These are phyloP conservation scores for Hylia prasina DNA, from an alignment of 2,113 vertebrate genomes.

Conservation along the genomic window DNA sequence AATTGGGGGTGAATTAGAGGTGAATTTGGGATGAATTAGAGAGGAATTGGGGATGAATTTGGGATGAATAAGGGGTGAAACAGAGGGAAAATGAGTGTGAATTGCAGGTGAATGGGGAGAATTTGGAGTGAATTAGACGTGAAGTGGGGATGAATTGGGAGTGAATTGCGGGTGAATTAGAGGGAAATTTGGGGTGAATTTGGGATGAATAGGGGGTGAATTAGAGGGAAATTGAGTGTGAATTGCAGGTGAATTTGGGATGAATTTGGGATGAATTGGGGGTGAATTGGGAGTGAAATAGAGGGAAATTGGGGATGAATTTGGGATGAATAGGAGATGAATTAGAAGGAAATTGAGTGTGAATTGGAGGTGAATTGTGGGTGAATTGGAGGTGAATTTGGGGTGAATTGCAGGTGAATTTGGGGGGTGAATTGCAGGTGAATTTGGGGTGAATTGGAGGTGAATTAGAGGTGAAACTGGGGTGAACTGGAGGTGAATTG, in stretches of 20 bases:
- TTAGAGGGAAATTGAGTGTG: background rate
- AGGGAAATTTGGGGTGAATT: background rate
- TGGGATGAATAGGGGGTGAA: background rate
- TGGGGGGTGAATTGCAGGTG: too few species aligned
- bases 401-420: too few species aligned
- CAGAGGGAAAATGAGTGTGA: background rate
- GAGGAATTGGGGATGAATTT: background rate
- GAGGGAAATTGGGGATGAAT: background rate
- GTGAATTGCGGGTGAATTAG: background rate
- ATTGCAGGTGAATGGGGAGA: too few species aligned
- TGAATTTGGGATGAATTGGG: background rate
- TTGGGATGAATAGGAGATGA: background rate
- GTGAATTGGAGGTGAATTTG: too few species aligned
- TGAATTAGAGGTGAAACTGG: background rate
- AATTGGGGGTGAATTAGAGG: background rate
- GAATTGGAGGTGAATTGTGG: too few species aligned
- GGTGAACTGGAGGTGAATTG: too few species aligned
- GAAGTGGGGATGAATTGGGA: background rate
- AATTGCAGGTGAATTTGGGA: rapidly evolving
- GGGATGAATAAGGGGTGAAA: too few species aligned
- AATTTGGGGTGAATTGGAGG: too few species aligned
- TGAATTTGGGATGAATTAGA: too few species aligned
- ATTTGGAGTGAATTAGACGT: background rate
- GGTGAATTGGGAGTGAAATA: background rate
- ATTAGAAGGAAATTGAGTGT: background rate